Evolutionary conservation across 1,140 invertebrate genomes (phyloP).

Genomic region (Rhizoglyphus robini): DNA sequence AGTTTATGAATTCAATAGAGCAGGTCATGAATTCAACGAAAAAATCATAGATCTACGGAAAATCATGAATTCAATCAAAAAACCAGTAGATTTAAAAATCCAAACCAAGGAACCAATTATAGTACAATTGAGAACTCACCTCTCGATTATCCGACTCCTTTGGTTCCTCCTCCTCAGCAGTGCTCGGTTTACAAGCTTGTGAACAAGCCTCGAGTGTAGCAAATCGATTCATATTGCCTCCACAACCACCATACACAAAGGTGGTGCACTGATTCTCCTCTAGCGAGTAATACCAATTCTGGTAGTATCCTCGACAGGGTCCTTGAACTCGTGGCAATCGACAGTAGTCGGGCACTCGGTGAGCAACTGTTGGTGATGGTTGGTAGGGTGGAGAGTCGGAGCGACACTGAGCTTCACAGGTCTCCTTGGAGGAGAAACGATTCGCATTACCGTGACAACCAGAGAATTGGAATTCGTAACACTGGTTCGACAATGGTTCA

Average conservation of each 20-base stretch:
- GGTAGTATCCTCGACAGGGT: constrained; percentile 45
- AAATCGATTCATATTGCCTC: constrained; percentile 72
- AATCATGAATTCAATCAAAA: too few species aligned
- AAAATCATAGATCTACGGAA: too few species aligned
- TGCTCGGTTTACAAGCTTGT: constrained; percentile 12
- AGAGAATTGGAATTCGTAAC: constrained; percentile 62
- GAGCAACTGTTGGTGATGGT: neutral
- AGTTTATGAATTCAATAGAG: too few species aligned
- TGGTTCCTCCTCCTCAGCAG: neutral
- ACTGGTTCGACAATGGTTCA: constrained; percentile 55
- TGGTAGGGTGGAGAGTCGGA: neutral
- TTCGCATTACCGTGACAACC: constrained; percentile 80
- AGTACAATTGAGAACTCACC: neutral
- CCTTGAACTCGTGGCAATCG: constrained; percentile 46
- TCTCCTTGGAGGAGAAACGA: constrained; percentile 56
- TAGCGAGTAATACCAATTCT: constrained; percentile 54
- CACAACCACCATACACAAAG: constrained; percentile 70
- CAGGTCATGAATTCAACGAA: too few species aligned
- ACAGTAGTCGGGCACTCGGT: constrained; percentile 47
- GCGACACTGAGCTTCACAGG: constrained; percentile 60
- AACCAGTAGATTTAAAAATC: too few species aligned
- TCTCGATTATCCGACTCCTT: neutral
- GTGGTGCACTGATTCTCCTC: constrained; percentile 39
- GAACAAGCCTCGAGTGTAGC: constrained; percentile 49
- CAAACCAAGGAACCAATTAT: too few species aligned